Percentiles rank a stretch among this genome's conserved stretches.
phyloP scores from a whole-genome alignment of 2,888 invertebrate species.

The Dioctria linearis region DNA sequence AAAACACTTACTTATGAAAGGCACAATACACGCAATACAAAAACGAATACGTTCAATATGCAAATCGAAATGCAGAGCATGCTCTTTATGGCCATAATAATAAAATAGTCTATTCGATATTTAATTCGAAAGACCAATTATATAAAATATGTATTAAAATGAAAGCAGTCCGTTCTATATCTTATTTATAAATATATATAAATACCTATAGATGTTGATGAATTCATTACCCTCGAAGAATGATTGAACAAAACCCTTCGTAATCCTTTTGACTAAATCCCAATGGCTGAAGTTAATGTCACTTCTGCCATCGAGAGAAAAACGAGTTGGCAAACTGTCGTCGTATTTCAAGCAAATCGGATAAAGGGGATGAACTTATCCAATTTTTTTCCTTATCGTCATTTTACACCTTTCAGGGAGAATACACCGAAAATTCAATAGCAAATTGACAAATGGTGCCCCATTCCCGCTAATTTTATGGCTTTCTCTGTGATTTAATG shows the following conservation, averaged over 20 bases:
- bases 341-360: constrained; percentile 58
- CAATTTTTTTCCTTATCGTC: constrained; percentile 58
- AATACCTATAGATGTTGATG: constrained; percentile 19
- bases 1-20: no score
- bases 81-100: no score
- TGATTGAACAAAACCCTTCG: constrained; percentile 49
- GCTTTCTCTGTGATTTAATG: constrained; percentile 58
- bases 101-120: no score
- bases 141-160: no score
- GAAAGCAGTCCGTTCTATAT: no score
- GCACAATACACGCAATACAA: no score
- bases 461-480: constrained; percentile 58
- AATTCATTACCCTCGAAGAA: constrained; percentile 49
- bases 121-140: no score
- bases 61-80: no score
- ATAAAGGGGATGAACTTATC: constrained; percentile 58
- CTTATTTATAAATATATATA: no score
- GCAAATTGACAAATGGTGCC: constrained; percentile 57
- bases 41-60: no score
- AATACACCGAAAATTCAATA: constrained; percentile 54
- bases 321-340: constrained; percentile 55
- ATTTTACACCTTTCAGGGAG: constrained; percentile 55
- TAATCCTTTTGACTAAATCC: constrained; percentile 52
- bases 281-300: constrained; percentile 49
- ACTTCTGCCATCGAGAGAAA: constrained; percentile 45